Conservation (phyloP, 2,888 invertebrate species). For the Rotaria socialis region DNA sequence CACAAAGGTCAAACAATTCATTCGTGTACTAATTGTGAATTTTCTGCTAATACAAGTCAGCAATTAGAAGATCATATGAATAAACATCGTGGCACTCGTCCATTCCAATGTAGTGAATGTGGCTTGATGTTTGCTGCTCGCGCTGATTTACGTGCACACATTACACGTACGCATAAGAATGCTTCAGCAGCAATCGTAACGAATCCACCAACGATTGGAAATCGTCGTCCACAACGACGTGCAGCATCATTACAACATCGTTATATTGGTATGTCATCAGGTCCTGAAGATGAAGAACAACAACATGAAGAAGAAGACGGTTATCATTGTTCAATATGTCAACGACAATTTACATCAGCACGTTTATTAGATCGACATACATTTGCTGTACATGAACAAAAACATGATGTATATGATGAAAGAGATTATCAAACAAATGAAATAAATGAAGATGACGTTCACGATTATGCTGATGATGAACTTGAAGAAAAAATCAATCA, state of each 20-base stretch:
- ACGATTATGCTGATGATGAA: conserved; percentile 12
- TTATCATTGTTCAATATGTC: conserved; percentile 11
- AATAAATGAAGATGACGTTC: not conserved
- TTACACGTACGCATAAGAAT: not conserved
- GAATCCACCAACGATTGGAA: not conserved
- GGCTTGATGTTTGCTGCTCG: conserved; percentile 21
- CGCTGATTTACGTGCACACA: conserved; percentile 24
- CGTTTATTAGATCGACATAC: not conserved
- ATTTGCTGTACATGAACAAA: not conserved
- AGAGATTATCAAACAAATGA: conserved; percentile 4
- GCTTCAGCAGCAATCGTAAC: not conserved
- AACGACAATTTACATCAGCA: not conserved
- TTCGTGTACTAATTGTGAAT: conserved; percentile 27
- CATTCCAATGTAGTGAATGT: conserved; percentile 32
- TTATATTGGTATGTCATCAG: not conserved
- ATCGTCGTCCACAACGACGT: conserved; percentile 19
- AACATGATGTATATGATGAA: not conserved
- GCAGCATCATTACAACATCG: conserved; percentile 16
- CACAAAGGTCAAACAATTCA: conserved; percentile 28
- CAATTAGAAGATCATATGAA: conserved; percentile 34
- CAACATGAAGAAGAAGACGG: not conserved
- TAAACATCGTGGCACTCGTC: conserved; percentile 15
- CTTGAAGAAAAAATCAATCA: not conserved
- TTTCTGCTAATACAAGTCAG: not conserved
- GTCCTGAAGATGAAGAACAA: not conserved